Conservation (phyloP, 2,888 invertebrate species). For the Omphaloscelis lunosa region DNA sequence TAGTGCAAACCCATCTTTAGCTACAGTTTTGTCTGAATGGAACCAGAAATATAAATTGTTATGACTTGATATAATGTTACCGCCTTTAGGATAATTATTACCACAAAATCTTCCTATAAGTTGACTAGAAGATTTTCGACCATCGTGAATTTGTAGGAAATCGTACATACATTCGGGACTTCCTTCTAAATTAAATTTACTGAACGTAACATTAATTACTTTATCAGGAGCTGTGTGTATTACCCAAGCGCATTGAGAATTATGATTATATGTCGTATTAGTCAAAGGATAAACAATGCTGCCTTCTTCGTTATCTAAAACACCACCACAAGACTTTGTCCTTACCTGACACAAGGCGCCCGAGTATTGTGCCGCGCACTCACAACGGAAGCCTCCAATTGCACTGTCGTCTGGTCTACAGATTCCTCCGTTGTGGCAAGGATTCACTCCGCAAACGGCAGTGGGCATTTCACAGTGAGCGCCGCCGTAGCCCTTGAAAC, state of each 20-base stretch:
- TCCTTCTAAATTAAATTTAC: slow-evolving; percentile 93
- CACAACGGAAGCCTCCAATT: slow-evolving; percentile 89
- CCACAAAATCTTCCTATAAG: slow-evolving; percentile 96
- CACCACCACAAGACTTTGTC: slow-evolving; percentile 85
- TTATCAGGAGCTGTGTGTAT: slow-evolving; percentile 92
- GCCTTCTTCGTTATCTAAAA: slow-evolving; percentile 89
- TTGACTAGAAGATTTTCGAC: slow-evolving; percentile 93
- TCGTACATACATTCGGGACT: slow-evolving; percentile 93
- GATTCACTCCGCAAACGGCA: slow-evolving; percentile 93
- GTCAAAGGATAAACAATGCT: slow-evolving; percentile 92
- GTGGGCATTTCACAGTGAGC: slow-evolving; percentile 91
- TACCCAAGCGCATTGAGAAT: slow-evolving; percentile 95
- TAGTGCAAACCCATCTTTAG: slow-evolving; percentile 94
- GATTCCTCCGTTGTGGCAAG: slow-evolving; percentile 95
- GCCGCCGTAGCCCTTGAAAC: slow-evolving; percentile 91
- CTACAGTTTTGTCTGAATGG: slow-evolving; percentile 92
- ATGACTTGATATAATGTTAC: slow-evolving; percentile 94
- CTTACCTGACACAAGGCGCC: slow-evolving; percentile 92
- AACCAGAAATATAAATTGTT: slow-evolving; percentile 95
- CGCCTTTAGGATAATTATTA: slow-evolving; percentile 92
- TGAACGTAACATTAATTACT: slow-evolving; percentile 95
- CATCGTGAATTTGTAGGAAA: slow-evolving; percentile 96
- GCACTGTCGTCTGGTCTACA: slow-evolving; percentile 88
- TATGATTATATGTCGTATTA: slow-evolving; percentile 90
- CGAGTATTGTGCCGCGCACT: slow-evolving; percentile 92